Percentiles rank a stretch among this genome's conserved stretches.
Conservation (phyloP, 2,888 invertebrate species). For the Schrankia costaestrigalis region DNA sequence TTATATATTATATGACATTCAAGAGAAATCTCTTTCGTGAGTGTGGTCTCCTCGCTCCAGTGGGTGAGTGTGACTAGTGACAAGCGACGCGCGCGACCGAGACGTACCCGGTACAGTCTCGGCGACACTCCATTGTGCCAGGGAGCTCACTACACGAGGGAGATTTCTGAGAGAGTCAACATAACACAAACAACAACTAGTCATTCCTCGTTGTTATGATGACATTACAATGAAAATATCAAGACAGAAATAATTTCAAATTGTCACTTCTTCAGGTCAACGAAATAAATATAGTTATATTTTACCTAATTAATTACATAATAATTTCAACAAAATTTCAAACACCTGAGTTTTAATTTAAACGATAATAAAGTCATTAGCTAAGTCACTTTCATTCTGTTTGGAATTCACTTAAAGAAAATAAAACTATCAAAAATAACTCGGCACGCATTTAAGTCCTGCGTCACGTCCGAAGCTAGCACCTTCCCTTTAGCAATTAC, state of each 20-base stretch:
- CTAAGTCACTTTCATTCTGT: constrained; percentile 75
- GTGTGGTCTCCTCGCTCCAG: constrained; percentile 30
- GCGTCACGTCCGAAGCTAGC: constrained; percentile 80
- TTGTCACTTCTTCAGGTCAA: constrained; percentile 70
- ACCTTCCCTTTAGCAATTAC: constrained; percentile 79
- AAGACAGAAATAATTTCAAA: constrained; percentile 80
- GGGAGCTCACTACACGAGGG: constrained; percentile 33
- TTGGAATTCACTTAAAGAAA: constrained; percentile 77
- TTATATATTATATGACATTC: constrained; percentile 39
- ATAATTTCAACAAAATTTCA: constrained; percentile 80
- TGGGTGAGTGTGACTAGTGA: no score
- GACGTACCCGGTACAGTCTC: constrained; percentile 9
- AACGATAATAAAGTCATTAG: constrained; percentile 72
- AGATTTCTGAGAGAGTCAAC: constrained; percentile 44
- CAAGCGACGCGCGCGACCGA: no score
- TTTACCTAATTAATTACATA: constrained; percentile 77
- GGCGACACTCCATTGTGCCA: constrained; percentile 7
- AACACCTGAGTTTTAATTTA: constrained; percentile 70
- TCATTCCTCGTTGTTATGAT: constrained; percentile 61
- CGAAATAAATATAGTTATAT: constrained; percentile 74
- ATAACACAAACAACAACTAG: constrained; percentile 58
- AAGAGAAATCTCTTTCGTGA: constrained; percentile 37
- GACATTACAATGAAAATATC: constrained; percentile 69
- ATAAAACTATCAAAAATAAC: constrained; percentile 81
- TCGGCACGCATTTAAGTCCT: constrained; percentile 77